Percentiles rank a stretch among this genome's conserved stretches.
These are phyloP conservation scores for Fundulus diaphanus DNA, from an alignment of 2,797 vertebrate species.

Conservation along the genomic window DNA sequence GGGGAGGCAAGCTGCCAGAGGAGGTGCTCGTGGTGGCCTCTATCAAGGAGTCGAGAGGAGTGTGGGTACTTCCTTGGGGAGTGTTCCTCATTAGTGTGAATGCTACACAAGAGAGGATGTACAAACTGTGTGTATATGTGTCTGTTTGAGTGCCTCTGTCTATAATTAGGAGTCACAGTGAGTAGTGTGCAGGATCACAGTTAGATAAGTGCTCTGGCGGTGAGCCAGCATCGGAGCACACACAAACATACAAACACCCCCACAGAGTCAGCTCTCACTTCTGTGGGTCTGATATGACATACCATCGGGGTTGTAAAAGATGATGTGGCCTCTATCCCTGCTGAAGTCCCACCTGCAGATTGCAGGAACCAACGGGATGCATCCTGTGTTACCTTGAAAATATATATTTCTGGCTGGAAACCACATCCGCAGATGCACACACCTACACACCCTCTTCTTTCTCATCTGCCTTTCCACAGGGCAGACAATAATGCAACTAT, in stretches of 20 bases:
- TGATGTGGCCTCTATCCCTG: slow-evolving; percentile 35
- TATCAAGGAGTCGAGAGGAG: slow-evolving; percentile 52
- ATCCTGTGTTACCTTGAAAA: slow-evolving; percentile 57
- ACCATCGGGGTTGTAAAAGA: slow-evolving; percentile 32
- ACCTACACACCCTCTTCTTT: slow-evolving; percentile 52
- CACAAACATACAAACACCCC: slow-evolving; percentile 27
- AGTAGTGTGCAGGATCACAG: slow-evolving; percentile 72
- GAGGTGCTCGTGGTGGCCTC: slow-evolving; percentile 61
- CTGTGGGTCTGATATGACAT: slow-evolving; percentile 35
- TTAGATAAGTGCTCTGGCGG: slow-evolving; percentile 81
- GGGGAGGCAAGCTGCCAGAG: slow-evolving; percentile 31
- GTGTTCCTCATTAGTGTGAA: slow-evolving; percentile 78
- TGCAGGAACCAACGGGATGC: slow-evolving; percentile 45
- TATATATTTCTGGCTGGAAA: slow-evolving; percentile 44
- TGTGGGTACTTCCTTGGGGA: slow-evolving; percentile 64
- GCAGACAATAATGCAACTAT: slow-evolving; percentile 45
- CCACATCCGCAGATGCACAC: slow-evolving; percentile 41
- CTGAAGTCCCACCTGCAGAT: slow-evolving; percentile 63
- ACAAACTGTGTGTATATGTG: slow-evolving; percentile 59
- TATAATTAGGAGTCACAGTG: slow-evolving; percentile 81
- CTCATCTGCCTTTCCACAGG: slow-evolving; percentile 40
- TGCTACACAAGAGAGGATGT: slow-evolving; percentile 70
- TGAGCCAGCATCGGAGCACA: slow-evolving; percentile 55
- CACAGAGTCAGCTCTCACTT: slow-evolving; percentile 40
- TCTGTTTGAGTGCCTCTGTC: slow-evolving; percentile 71